Evolutionary conservation across 2,113 vertebrate genomes (phyloP).

Genomic region (Zosterops pallidus): DNA sequence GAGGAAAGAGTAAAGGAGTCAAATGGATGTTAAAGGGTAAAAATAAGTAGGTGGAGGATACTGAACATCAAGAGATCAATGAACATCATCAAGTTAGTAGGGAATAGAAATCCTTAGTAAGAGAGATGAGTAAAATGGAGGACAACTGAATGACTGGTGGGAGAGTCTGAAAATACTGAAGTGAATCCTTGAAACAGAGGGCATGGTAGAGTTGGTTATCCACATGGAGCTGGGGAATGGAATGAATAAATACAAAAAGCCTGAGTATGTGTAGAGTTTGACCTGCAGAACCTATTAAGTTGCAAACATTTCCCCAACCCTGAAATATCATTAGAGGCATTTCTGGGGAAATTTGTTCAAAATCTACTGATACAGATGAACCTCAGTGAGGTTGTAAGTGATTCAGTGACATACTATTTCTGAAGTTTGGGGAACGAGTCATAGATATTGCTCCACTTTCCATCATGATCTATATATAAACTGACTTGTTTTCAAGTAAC

Average conservation of each 20-base stretch:
- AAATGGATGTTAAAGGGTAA: not conserved
- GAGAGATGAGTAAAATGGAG: not conserved
- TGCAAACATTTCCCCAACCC: not conserved
- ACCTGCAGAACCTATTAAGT: not conserved
- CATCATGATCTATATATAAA: not conserved
- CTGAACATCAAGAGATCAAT: not conserved
- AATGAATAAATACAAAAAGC: not conserved
- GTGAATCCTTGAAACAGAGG: not conserved
- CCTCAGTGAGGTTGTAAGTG: not conserved
- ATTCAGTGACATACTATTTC: not conserved
- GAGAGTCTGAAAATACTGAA: not conserved
- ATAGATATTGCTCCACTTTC: not conserved
- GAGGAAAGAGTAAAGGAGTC: not conserved
- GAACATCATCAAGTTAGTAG: not conserved
- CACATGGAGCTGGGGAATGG: not conserved
- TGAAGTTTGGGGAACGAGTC: not conserved
- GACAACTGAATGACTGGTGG: not conserved
- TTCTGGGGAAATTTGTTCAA: not conserved
- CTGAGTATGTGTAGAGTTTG: not conserved
- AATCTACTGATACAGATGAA: not conserved
- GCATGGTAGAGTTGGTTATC: not conserved
- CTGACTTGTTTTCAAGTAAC: not conserved
- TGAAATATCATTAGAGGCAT: not conserved
- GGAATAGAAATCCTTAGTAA: not conserved
- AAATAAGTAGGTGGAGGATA: not conserved